Base-by-base conservation (phyloP, 23 tunicate species). In the Ciona savignyi region DNA sequence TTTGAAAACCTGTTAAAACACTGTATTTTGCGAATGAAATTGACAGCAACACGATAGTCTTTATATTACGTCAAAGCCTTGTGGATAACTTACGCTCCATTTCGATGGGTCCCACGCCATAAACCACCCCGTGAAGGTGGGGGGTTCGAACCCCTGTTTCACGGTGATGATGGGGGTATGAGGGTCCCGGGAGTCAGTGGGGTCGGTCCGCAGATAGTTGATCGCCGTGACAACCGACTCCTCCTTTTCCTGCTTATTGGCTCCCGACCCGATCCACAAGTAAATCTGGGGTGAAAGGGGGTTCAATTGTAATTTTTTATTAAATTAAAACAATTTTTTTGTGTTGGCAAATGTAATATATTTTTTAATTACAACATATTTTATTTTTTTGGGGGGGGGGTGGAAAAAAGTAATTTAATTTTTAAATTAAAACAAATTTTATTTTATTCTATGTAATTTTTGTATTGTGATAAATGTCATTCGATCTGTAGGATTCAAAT, bases 71-170 rank as follows among this genome's bases (percentile, higher is more conserved):
- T n/a, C n/a, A n/a, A n/a, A n/a, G n/a, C n/a, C n/a, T n/a, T n/a
- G n/a, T n/a, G n/a, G n/a, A n/a, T n/a, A n/a, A 78, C 97, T 83
- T 33, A 91, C 95, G 34, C 99, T 94, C 99, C 99, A 94, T 71
- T 89, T 79, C 15, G 85, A 65, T 6, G 89, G 91, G 65, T 94
- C 99, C 99, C 99, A 94, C 0, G 89, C 89, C 29, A 67, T 62
- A 75, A 94, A 94, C 99, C 99, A 94, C 22, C 99, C 99, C 29
- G 99, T 87, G 77, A 94, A 94, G 33, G 90, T 94, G 23, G 99
- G 99, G 23, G 99, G 99, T 79, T 94, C 99, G 72, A 83, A 86
- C 56, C 99, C 99, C 65, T 94, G 99, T 74, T 94, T 94, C 65
- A 94, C 86, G 3, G 82, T 82, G 68, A 94, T 83, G 75, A 94